A percentile compares a stretch with the other conserved stretches of the same genome.
These are phyloP conservation scores for Zosterops borbonicus DNA, from an alignment of 2,113 vertebrate genomes.

Conservation along the genomic window DNA sequence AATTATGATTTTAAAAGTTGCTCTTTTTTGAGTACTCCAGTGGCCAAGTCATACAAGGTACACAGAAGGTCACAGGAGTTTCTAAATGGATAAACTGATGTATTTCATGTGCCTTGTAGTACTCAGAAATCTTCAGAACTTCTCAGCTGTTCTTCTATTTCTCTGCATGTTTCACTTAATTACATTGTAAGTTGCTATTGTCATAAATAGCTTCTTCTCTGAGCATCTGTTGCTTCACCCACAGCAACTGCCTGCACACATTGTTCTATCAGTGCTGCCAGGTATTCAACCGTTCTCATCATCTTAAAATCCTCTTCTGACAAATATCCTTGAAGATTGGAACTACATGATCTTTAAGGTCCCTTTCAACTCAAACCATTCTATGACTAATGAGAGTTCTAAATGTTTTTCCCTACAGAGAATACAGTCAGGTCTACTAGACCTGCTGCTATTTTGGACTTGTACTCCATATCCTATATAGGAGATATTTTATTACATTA, in stretches of 20 bases:
- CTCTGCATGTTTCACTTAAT: not conserved
- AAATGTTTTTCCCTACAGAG: not conserved
- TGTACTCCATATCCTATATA: not conserved
- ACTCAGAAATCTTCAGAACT: not conserved
- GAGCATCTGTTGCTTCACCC: not conserved
- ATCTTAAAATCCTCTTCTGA: not conserved
- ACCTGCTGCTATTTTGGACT: not conserved
- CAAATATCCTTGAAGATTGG: not conserved
- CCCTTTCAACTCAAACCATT: not conserved
- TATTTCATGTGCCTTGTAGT: not conserved
- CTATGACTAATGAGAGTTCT: not conserved
- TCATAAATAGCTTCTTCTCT: not conserved
- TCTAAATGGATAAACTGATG: not conserved
- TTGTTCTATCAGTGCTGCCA: not conserved
- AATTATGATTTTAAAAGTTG: not conserved
- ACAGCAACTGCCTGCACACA: not conserved
- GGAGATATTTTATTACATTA: not conserved
- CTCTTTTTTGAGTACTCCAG: not conserved
- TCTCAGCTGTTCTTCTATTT: not conserved
- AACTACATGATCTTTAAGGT: not conserved
- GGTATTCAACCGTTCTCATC: not conserved
- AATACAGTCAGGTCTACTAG: not conserved
- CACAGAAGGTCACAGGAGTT: not conserved
- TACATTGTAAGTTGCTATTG: not conserved
- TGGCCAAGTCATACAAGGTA: not conserved